Base-by-base conservation (phyloP, 2,888 invertebrate genomes). In the Dyspetes luteomarginatus region DNA sequence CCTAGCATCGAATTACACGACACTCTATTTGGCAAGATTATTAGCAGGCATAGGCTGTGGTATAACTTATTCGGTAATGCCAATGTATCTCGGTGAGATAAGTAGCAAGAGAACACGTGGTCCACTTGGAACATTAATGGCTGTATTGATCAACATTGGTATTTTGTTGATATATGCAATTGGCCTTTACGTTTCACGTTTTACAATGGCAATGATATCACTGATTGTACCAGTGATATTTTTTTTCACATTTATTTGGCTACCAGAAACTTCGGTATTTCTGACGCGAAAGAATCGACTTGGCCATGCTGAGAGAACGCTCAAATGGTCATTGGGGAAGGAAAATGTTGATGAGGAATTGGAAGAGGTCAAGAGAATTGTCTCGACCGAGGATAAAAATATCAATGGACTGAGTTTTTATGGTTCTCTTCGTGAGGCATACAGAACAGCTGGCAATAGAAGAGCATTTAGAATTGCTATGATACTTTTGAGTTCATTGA, bases 1-100 rank as follows among this genome's bases (percentile, higher is more conserved):
- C 1, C 64, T 88, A 2, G 90, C 90, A 1, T 69, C 73, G 12
- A 82, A 86, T 56, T 81, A 87, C 15, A 17, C 64, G 12, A 76
- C 84, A 0, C 86, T 92, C 41, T 91, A 88, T 55, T 15, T 85
- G 1, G 92, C 89, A 2, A 84, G 92, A 52, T 83, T 91, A 36
- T 67, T 91, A 1, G 91, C 90, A 0, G 92, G 92, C 2, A 52
- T 91, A 4, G 90, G 92, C 1, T 90, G 90, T 24, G 92, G 92
- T 3, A 88, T 92, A 1, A 90, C 91, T 1, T 91, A 91, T 65
- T 85, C 91, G 15, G 91, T 91, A 3, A 88, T 90, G 74, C 91
- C 92, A 0, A 90, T 91, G 88, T 92, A 92, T 71, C 84, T 91
- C 4, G 91, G 90, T 2, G 92, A 92, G 76, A 87, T 91, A 28